A percentile compares a stretch with the other conserved stretches of the same genome.
phyloP scores from a whole-genome alignment of 1,140 invertebrate species.

The Apis laboriosa region DNA sequence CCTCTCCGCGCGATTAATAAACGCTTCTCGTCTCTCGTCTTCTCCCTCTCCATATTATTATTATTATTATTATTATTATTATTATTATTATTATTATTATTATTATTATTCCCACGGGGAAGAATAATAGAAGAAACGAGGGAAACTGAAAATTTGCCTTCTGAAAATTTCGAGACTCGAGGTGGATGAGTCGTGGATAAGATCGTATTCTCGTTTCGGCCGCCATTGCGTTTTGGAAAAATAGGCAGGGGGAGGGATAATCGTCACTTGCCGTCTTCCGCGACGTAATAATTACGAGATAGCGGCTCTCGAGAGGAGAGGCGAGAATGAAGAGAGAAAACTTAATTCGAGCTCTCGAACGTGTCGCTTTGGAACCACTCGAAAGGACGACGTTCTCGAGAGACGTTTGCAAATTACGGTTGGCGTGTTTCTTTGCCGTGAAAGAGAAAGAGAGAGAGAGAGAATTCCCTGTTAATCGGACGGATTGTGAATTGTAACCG shows the following conservation, averaged over 20 bases:
- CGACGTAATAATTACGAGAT: slow-evolving; percentile 70
- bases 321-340: slow-evolving; percentile 35
- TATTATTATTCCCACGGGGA: too few relatives aligned
- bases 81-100: too few relatives aligned
- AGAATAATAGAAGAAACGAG: not conserved
- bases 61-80: too few relatives aligned
- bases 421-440: not conserved
- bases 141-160: slow-evolving; percentile 20
- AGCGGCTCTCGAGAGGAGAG: slow-evolving; percentile 55
- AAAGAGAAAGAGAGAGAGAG: too few relatives aligned
- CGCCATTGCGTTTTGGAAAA: slow-evolving; percentile 37
- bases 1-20: not conserved
- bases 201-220: not conserved
- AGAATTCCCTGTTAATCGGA: not conserved
- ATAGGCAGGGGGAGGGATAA: slow-evolving; percentile 56
- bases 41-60: too few relatives aligned
- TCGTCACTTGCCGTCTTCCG: slow-evolving; percentile 66
- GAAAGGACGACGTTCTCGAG: not conserved
- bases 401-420: too few relatives aligned
- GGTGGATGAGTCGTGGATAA: slow-evolving; percentile 9
- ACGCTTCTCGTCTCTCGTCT: too few relatives aligned
- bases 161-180: too few relatives aligned
- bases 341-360: slow-evolving; percentile 55
- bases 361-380: slow-evolving; percentile 20
- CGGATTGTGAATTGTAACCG: too few relatives aligned